Base-by-base conservation (phyloP, 2,888 invertebrate genomes). In the Trichopoda pennipes region DNA sequence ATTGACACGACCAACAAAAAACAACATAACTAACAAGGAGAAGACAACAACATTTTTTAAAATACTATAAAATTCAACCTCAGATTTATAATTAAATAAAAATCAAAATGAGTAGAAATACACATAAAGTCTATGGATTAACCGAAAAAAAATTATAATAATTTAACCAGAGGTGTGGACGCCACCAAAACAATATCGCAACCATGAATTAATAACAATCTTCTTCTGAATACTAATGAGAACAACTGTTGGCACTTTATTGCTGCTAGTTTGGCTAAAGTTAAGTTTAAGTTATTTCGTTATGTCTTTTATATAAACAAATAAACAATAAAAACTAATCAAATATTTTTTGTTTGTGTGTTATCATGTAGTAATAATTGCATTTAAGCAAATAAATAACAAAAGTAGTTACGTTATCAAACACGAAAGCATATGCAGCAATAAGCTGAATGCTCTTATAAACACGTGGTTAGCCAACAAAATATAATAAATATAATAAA, bases 381-480 rank as follows among this genome's bases (percentile, higher is more conserved):
- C 78, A 58, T 60, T 79, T 19, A 21, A 66, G 23, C 21, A 19
- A 38, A 56, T 12, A 28, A 49, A 42, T 49, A 66, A 23, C 19
- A 32, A 16, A 28, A 17, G n/a, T 56, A 21, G 3, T 47, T 16
- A 28, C 28, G n/a, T n/a, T 4, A 56, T n/a, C n/a, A 70, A 51
- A 38, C 16, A 23, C 23, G 9, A n/a, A 42, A 53, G 61, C 35
- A 51, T 16, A 60, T 12, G 32, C 51, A 72, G 64, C 56, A 58
- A 58, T 70, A 56, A 44, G 17, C 42, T 42, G 19, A 32, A 38
- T 56, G 53, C 38, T 32, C 16, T 23, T 1, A 17, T 51, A 44
- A 73, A 73, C 79, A 73, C 79, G 73, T 73, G 66, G 68, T 73
- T 79, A 53, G 73, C 66, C 47, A 79, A 79, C 49, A 73, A 60